Evolutionary conservation across 2,888 invertebrate genomes (phyloP).

Genomic region (Chydorus sphaericus): DNA sequence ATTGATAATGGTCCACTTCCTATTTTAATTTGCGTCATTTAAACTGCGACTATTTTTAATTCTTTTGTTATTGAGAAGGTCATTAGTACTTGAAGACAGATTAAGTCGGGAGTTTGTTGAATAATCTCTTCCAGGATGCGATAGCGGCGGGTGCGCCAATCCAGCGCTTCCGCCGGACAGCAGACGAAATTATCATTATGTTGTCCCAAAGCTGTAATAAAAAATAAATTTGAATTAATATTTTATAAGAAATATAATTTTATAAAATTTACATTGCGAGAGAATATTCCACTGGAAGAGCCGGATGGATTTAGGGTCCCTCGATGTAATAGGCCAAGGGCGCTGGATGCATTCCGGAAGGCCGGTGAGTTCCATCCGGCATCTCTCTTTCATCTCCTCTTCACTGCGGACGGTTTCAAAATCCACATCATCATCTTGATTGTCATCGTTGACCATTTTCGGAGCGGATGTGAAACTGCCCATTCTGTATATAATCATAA

Average conservation of each 20-base stretch:
- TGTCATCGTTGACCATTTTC: conserved; percentile 45
- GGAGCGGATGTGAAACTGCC: conserved; percentile 54
- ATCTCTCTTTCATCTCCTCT: conserved; percentile 17
- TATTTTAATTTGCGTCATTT: conserved; percentile 26
- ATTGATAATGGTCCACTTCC: conserved; percentile 63
- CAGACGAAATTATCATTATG: conserved; percentile 54
- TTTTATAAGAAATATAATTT: not conserved
- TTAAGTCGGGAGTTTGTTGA: conserved; percentile 47
- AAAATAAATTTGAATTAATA: conserved; percentile 1
- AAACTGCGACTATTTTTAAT: not conserved
- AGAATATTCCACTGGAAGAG: conserved; percentile 56
- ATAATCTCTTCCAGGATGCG: conserved; percentile 55
- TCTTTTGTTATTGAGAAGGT: too few species aligned
- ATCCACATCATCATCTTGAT: conserved; percentile 41
- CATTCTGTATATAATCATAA: conserved; percentile 39
- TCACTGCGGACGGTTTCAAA: conserved; percentile 30
- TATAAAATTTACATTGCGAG: conserved; percentile 43
- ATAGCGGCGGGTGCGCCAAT: conserved; percentile 49
- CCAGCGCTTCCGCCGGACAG: conserved; percentile 52
- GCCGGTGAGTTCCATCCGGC: conserved; percentile 6
- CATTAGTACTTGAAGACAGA: conserved; percentile 47
- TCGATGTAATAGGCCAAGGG: conserved; percentile 9
- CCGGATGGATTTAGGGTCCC: conserved; percentile 35
- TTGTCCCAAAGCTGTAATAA: conserved; percentile 45
- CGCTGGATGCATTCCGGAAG: conserved; percentile 30